Evolutionary conservation across 2,797 vertebrate species (phyloP).

Genomic region (Miichthys miiuy): DNA sequence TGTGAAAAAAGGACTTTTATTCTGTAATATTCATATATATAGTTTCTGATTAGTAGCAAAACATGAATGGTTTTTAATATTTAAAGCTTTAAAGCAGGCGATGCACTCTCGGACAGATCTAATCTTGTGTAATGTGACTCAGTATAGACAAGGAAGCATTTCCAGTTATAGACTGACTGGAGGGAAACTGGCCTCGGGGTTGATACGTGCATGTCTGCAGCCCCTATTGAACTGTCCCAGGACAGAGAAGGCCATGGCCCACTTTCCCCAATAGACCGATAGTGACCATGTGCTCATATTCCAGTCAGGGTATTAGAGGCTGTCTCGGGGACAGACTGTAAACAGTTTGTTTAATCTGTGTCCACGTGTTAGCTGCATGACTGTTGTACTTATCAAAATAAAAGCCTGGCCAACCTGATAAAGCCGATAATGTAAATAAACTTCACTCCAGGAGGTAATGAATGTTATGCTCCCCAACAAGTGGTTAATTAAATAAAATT

Average conservation of each 20-base stretch:
- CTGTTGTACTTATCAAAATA: slow-evolving; percentile 1
- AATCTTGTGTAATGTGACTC: slow-evolving; percentile 16
- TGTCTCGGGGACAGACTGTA: slow-evolving; percentile 12
- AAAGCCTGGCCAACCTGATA: background rate
- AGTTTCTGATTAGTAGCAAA: background rate
- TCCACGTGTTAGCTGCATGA: slow-evolving; percentile 26
- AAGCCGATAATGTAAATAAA: background rate
- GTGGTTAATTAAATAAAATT: background rate
- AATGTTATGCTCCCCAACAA: background rate
- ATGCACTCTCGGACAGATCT: background rate
- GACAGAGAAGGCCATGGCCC: slow-evolving; percentile 41
- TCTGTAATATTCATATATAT: background rate
- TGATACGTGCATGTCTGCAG: slow-evolving; percentile 1
- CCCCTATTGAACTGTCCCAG: slow-evolving; percentile 22
- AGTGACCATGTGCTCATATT: slow-evolving; percentile 11
- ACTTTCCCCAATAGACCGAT: slow-evolving; percentile 39
- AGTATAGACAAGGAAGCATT: slow-evolving; percentile 2
- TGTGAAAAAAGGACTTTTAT: background rate
- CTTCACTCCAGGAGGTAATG: background rate
- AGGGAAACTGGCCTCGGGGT: background rate
- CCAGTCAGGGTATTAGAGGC: slow-evolving; percentile 22
- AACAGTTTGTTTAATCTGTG: slow-evolving; percentile 54
- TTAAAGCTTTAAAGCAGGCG: background rate
- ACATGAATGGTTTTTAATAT: background rate
- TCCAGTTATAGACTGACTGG: background rate